Percentiles rank a stretch among this genome's conserved stretches.
Conservation (phyloP, 1,140 invertebrate species). For the Phthorimaea operculella region DNA sequence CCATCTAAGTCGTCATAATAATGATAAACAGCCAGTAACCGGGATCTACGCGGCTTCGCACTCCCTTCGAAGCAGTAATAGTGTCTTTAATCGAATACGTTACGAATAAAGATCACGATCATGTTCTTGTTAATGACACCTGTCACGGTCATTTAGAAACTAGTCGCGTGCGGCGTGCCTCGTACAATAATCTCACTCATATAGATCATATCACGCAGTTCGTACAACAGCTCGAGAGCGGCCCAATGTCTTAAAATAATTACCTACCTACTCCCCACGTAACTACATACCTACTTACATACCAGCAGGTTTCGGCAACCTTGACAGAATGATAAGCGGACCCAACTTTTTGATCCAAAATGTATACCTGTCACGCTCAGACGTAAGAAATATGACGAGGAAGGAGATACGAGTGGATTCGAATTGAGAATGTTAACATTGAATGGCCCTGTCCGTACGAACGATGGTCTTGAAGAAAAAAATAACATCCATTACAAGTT, state of each 20-base stretch:
- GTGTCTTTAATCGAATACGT: too few species aligned
- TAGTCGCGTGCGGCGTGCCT: not conserved
- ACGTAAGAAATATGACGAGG: not conserved
- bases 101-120: too few species aligned
- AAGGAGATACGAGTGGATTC: not conserved
- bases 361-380: conserved; percentile 2
- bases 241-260: conserved; percentile 4
- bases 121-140: too few species aligned
- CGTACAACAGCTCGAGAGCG: too few species aligned
- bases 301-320: not conserved
- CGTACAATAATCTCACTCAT: not conserved
- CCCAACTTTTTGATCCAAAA: conserved; percentile 3
- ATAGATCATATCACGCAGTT: not conserved
- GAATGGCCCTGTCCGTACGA: not conserved
- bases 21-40: too few species aligned
- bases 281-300: not conserved
- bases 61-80: too few species aligned
- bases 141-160: conserved; percentile 7
- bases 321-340: not conserved
- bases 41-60: too few species aligned
- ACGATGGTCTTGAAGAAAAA: too few species aligned
- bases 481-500: too few species aligned
- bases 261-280: not conserved
- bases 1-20: too few species aligned
- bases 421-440: conserved; percentile 12